Evolutionary conservation across 2,113 vertebrate species (phyloP).

Genomic region (Alligator mississippiensis): DNA sequence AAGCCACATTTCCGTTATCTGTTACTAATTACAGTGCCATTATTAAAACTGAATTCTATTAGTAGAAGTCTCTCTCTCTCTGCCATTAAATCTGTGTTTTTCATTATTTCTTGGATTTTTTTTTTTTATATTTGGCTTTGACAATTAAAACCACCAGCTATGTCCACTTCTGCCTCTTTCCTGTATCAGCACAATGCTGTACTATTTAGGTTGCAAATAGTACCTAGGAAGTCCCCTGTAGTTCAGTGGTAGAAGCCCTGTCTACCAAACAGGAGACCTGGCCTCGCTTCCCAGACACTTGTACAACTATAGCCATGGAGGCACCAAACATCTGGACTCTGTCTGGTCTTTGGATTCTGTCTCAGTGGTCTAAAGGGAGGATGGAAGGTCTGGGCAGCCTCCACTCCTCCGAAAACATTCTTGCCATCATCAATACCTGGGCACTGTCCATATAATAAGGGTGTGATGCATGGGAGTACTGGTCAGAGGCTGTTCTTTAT

Average conservation of each 20-base stretch:
- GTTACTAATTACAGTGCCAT: background rate
- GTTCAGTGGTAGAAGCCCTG: no score
- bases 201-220: background rate
- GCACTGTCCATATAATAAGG: background rate
- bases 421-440: background rate
- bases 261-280: no score
- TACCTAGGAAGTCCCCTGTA: no score
- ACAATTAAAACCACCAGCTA: background rate
- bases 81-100: background rate
- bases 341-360: no score
- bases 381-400: no score
- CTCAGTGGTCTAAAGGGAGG: no score
- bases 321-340: no score
- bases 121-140: background rate
- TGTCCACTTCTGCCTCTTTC: background rate
- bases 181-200: background rate
- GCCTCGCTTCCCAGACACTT: no score
- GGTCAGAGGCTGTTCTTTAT: background rate
- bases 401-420: no score
- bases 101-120: background rate
- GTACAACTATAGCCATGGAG: no score
- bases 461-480: background rate
- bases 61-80: background rate
- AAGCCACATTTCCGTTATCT: background rate
- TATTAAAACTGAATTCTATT: background rate